These are phyloP conservation scores for Xenus cinereus DNA, from an alignment of 2,113 vertebrate species.

Conservation along the genomic window DNA sequence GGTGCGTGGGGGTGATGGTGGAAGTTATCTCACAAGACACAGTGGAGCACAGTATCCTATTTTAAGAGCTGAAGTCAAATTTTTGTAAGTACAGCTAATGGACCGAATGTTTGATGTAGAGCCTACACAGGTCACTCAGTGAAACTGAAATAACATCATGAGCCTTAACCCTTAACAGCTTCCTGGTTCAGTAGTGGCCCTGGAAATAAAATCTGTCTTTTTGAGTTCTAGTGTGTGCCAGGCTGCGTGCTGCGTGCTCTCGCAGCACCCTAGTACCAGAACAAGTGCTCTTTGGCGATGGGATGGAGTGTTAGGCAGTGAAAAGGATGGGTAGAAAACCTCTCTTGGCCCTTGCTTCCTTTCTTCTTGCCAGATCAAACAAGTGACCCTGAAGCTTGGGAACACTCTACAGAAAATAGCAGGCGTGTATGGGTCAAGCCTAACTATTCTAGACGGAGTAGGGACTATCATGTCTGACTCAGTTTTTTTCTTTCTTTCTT, in stretches of 20 bases:
- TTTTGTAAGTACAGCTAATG: not conserved
- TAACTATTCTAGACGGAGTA: not conserved
- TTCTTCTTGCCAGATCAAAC: not conserved
- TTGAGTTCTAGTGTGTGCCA: not conserved
- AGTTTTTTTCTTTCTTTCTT: no score
- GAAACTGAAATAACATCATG: not conserved
- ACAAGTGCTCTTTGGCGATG: not conserved
- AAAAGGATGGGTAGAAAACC: not conserved
- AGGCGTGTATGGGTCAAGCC: not conserved
- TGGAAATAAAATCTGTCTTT: not conserved
- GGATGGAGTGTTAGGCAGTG: not conserved
- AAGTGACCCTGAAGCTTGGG: not conserved
- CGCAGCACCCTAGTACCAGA: not conserved
- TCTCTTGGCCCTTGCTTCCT: not conserved
- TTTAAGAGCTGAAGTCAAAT: not conserved
- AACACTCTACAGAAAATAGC: not conserved
- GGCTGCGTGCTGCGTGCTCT: not conserved
- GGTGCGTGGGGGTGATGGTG: not conserved
- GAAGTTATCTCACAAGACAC: not conserved
- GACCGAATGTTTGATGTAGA: not conserved
- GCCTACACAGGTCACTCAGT: not conserved
- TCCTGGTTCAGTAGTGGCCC: not conserved
- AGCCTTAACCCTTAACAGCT: not conserved
- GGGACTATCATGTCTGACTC: not conserved
- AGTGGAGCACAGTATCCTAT: not conserved